phyloP scores from a whole-genome alignment of 2,797 vertebrate genomes.

The Danio jaintianensis region DNA sequence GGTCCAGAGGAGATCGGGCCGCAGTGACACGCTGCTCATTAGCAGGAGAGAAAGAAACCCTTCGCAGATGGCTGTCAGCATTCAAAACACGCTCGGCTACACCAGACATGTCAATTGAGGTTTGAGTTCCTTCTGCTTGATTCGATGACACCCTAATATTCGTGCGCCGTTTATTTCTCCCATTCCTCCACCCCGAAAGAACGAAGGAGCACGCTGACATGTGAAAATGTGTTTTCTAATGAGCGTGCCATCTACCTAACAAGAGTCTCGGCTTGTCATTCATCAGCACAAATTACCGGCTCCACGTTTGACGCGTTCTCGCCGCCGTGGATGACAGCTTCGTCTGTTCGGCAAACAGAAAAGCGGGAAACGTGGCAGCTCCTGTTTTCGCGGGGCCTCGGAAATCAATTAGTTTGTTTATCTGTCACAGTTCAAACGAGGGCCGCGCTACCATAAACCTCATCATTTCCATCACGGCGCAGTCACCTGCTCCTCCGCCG shows the following conservation, averaged over 20 bases:
- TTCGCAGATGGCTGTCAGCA: slow-evolving; percentile 86
- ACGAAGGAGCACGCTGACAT: slow-evolving; percentile 74
- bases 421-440: slow-evolving; percentile 78
- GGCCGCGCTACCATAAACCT: slow-evolving; percentile 68
- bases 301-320: slow-evolving; percentile 80
- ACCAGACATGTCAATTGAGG: slow-evolving; percentile 84
- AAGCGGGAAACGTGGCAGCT: slow-evolving; percentile 69
- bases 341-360: slow-evolving; percentile 81
- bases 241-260: slow-evolving; percentile 80
- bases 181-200: slow-evolving; percentile 55
- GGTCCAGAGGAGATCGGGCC: slow-evolving; percentile 80
- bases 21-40: slow-evolving; percentile 83
- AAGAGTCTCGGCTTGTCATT: slow-evolving; percentile 83
- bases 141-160: slow-evolving; percentile 82
- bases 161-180: slow-evolving; percentile 81
- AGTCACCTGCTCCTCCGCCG: slow-evolving; percentile 71
- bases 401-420: slow-evolving; percentile 85
- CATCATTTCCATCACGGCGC: slow-evolving; percentile 72
- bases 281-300: slow-evolving; percentile 83
- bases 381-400: slow-evolving; percentile 70
- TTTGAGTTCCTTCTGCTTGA: slow-evolving; percentile 72
- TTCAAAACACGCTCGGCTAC: slow-evolving; percentile 73
- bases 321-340: slow-evolving; percentile 76
- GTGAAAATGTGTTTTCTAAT: slow-evolving; percentile 85
- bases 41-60: slow-evolving; percentile 84